Evolutionary conservation across 2,113 vertebrate genomes (phyloP), one percentile per base, ranked within the genome.

Genomic region (Dipodomys spectabilis): DNA sequence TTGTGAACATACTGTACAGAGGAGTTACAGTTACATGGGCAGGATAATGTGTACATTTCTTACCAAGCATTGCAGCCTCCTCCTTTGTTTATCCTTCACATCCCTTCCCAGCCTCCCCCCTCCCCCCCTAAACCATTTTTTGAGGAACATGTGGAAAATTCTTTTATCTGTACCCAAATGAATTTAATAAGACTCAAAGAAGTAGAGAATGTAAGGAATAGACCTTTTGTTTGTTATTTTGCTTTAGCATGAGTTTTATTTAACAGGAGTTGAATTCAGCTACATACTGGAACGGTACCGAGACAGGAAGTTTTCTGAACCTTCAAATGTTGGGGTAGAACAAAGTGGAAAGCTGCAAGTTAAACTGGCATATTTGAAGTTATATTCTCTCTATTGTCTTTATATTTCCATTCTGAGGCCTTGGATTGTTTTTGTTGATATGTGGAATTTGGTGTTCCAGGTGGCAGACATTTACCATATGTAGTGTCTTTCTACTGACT

Each of bases 71-170:
- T n/a, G n/a, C n/a, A n/a, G n/a, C n/a, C n/a, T n/a, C n/a, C n/a
- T n/a, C n/a, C n/a, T n/a, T n/a, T n/a, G n/a, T n/a, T n/a, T n/a
- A n/a, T n/a, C n/a, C n/a, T n/a, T n/a, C n/a, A n/a, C n/a, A n/a
- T n/a, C n/a, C n/a, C n/a, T n/a, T n/a, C n/a, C n/a, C n/a, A n/a
- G n/a, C n/a, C n/a, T n/a, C n/a, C n/a, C n/a, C n/a, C n/a, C n/a
- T n/a, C n/a, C n/a, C n/a, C n/a, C n/a, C n/a, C n/a, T n/a, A n/a
- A n/a, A n/a, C n/a, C n/a, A 44, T 82, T 89, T 81, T 86, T 86
- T 80, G 89, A 95, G 49, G 62, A 69, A 69, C 11, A 28, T 73
- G 88, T 92, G 77, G 27, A 78, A 90, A 71, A 62, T 88, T 44
- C 6, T 79, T 92, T 93, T 62, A 57, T 82, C 30, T 86, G 65